Evolutionary conservation across 2,797 vertebrate species (phyloP).

Genomic region (Dicrostonyx torquatus): DNA sequence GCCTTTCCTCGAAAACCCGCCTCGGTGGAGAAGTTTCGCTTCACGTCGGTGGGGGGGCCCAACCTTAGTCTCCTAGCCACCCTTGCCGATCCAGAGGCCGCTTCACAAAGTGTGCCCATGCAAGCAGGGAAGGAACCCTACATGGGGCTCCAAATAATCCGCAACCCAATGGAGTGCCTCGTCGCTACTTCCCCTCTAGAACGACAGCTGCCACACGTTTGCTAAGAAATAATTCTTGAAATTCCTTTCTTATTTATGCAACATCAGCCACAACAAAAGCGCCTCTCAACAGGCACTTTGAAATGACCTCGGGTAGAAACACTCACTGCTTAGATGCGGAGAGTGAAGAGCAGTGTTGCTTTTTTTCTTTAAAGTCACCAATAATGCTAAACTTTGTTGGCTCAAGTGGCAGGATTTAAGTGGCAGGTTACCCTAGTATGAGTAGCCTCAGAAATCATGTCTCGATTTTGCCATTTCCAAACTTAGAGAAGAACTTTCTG

Average conservation of each 20-base stretch:
- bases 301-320: conserved; percentile 55
- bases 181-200: conserved; percentile 49
- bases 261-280: conserved; percentile 62
- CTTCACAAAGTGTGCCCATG: conserved; percentile 30
- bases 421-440: conserved; percentile 19
- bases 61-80: neutral
- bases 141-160: conserved; percentile 41
- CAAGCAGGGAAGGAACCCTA: neutral
- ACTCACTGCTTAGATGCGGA: neutral
- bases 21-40: conserved; percentile 63
- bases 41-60: conserved; percentile 15
- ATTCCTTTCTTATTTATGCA: conserved; percentile 75
- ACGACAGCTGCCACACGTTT: conserved; percentile 70
- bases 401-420: neutral
- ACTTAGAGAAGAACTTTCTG: conserved; percentile 37
- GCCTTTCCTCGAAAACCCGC: conserved; percentile 72
- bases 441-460: neutral
- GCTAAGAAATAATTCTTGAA: conserved; percentile 72
- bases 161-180: conserved; percentile 29
- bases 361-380: neutral
- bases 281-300: conserved; percentile 32
- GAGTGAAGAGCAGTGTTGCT: neutral
- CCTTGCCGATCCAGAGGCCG: neutral
- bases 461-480: neutral
- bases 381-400: conserved; percentile 53